A percentile compares a stretch with the other conserved stretches of the same genome.
These are phyloP conservation scores for Morus bassanus DNA, from an alignment of 2,797 vertebrate species.

Conservation along the genomic window DNA sequence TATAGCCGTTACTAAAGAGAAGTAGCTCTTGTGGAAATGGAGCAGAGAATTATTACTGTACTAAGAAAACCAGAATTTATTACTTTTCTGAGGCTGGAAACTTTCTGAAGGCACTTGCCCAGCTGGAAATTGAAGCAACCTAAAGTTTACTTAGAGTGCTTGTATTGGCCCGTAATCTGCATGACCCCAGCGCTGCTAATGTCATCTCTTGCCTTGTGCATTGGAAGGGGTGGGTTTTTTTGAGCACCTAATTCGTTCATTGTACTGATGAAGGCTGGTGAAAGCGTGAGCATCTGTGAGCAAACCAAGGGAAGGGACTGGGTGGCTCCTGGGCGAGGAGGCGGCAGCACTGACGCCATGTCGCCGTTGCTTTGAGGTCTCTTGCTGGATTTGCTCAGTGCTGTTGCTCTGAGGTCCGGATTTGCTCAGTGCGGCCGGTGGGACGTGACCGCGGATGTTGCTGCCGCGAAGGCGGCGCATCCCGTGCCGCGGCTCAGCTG, in stretches of 20 bases:
- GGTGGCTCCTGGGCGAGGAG: background rate
- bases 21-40: background rate
- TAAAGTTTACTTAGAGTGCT: fast-evolving
- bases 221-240: background rate
- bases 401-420: background rate
- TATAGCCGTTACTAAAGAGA: background rate
- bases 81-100: background rate
- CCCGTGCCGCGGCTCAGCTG: background rate
- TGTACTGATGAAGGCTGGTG: background rate
- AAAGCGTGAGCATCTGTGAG: background rate
- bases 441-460: background rate
- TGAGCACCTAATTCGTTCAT: fast-evolving
- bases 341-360: background rate
- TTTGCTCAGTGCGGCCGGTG: background rate
- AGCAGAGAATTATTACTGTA: background rate
- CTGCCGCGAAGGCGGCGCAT: background rate
- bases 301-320: background rate
- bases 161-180: fast-evolving
- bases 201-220: background rate
- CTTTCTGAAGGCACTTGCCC: background rate
- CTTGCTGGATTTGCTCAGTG: background rate
- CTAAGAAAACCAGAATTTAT: background rate
- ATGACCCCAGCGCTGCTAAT: fast-evolving
- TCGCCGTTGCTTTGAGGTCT: background rate
- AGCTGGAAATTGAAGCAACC: background rate